phyloP scores from a whole-genome alignment of 2,888 invertebrate genomes.

The Cantharis rustica region DNA sequence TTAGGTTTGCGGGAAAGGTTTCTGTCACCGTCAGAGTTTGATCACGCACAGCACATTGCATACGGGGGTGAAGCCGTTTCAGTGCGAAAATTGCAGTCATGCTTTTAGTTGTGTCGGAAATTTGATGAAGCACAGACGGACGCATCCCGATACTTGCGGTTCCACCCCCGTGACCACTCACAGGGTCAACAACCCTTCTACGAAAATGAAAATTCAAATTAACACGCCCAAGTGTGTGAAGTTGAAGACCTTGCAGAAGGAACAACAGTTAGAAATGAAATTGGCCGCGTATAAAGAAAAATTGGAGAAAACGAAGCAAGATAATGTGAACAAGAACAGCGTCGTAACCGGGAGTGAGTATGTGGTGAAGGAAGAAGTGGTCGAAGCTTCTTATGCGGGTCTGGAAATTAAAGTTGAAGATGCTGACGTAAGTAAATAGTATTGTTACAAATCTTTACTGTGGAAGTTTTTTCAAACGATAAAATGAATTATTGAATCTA shows the following conservation, averaged over 20 bases:
- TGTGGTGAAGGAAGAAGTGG: not conserved
- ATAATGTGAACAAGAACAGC: not conserved
- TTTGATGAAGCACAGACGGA: conserved; percentile 57
- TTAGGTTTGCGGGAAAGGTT: conserved; percentile 57
- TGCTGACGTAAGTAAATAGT: not conserved
- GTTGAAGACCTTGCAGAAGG: conserved; percentile 36
- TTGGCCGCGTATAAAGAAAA: conserved; percentile 26
- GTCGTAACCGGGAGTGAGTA: not conserved
- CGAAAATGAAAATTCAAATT: conserved; percentile 46
- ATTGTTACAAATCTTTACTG: too few species aligned
- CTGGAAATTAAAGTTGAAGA: not conserved
- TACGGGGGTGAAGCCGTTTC: conserved; percentile 58
- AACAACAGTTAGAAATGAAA: conserved; percentile 35
- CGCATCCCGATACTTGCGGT: conserved; percentile 57
- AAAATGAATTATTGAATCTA: too few species aligned
- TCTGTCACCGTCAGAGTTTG: conserved; percentile 58
- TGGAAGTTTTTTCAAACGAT: too few species aligned
- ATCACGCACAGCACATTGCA: conserved; percentile 58
- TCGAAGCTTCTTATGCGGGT: not conserved
- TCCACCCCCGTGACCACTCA: conserved; percentile 46
- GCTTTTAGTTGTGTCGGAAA: conserved; percentile 59
- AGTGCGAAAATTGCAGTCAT: conserved; percentile 56
- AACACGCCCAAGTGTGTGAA: conserved; percentile 46
- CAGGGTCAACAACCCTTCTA: conserved; percentile 45
- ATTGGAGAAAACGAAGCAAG: not conserved